Evolutionary conservation across 2,797 vertebrate genomes (phyloP).

Genomic region (Sebastes glaucus): DNA sequence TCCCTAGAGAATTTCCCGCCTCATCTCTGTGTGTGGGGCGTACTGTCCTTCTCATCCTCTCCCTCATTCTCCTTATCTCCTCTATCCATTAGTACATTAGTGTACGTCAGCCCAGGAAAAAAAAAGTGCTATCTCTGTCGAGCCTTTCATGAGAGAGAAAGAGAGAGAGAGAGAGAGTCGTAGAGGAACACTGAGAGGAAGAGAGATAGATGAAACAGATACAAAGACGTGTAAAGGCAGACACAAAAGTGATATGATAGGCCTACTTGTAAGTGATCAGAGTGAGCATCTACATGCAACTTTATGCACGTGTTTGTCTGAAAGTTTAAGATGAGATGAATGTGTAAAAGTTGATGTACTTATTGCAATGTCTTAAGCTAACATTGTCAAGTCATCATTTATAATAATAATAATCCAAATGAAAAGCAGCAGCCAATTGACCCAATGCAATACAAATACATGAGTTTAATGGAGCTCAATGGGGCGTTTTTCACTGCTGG

Average conservation of each 20-base stretch:
- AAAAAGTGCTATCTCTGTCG: slow-evolving; percentile 26
- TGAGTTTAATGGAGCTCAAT: not conserved
- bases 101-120: slow-evolving; percentile 38
- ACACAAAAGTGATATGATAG: not conserved
- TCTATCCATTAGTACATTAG: slow-evolving; percentile 65
- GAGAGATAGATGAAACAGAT: not conserved
- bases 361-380: not conserved
- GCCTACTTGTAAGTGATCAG: not conserved
- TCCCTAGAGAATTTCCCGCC: slow-evolving; percentile 44
- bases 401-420: not conserved
- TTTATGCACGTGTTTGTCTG: not conserved
- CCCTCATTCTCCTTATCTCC: slow-evolving; percentile 38
- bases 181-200: not conserved
- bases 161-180: not conserved
- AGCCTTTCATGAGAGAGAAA: slow-evolving; percentile 19
- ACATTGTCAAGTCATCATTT: not conserved
- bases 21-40: slow-evolving; percentile 23
- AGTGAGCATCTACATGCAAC: not conserved
- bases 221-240: not conserved
- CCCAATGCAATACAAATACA: not conserved
- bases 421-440: not conserved
- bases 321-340: not conserved
- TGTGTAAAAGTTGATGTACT: not conserved
- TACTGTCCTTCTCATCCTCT: slow-evolving; percentile 50
- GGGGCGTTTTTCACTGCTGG: not conserved